A percentile compares a stretch with the other conserved stretches of the same genome.
These are phyloP conservation scores for Syritta pipiens DNA, from an alignment of 2,888 invertebrate species.

Conservation along the genomic window DNA sequence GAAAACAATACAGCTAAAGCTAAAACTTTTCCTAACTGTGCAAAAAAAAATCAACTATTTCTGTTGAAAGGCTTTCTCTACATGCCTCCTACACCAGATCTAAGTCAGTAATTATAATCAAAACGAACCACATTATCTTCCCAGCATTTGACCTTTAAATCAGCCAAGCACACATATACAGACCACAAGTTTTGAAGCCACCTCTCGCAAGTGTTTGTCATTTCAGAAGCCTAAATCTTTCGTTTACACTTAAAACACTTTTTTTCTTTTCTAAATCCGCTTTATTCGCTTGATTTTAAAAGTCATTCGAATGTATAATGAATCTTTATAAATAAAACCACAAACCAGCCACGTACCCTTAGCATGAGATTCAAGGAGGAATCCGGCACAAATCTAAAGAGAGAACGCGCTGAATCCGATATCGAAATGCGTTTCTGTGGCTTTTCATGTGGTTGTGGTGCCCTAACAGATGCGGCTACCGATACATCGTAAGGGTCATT, in stretches of 20 bases:
- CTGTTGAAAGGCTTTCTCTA: too few species aligned
- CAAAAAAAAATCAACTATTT: too few species aligned
- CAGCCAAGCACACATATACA: too few species aligned
- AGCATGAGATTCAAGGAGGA: neutral
- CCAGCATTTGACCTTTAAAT: neutral
- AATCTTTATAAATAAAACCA: conserved; percentile 32
- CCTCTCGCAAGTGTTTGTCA: too few species aligned
- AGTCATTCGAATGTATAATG: conserved; percentile 27
- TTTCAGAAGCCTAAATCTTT: too few species aligned
- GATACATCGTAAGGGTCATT: conserved; percentile 20
- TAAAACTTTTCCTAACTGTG: too few species aligned
- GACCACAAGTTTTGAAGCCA: too few species aligned
- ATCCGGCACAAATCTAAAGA: too few species aligned
- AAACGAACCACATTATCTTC: too few species aligned
- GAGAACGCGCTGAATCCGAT: conserved; percentile 20
- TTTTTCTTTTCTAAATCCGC: conserved; percentile 20
- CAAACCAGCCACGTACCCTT: conserved; percentile 24
- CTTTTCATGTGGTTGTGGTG: conserved; percentile 24
- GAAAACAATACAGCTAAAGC: too few species aligned
- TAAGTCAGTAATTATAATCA: too few species aligned
- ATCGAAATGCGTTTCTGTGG: conserved; percentile 40
- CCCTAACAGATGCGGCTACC: conserved; percentile 28
- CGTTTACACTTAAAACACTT: conserved; percentile 5
- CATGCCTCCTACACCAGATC: too few species aligned
- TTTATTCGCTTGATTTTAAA: neutral